phyloP scores from a whole-genome alignment of 2,888 invertebrate genomes.

The Ethmia dodecea region DNA sequence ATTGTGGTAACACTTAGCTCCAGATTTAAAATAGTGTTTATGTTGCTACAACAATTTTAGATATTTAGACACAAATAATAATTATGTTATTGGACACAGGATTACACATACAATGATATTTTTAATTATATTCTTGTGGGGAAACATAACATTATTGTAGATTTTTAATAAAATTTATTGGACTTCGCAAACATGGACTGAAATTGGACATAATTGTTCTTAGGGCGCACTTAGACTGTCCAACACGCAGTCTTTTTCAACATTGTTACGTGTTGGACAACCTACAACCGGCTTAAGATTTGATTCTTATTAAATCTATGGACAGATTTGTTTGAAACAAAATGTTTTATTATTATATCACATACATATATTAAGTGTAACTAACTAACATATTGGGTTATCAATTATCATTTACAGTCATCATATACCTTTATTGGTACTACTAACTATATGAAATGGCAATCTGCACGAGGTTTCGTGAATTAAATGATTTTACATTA shows the following conservation, averaged over 20 bases:
- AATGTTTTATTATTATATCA: constrained; percentile 48
- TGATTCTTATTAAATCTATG: constrained; percentile 27
- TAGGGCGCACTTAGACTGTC: too few relatives aligned
- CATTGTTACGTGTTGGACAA: too few relatives aligned
- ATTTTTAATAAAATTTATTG: constrained; percentile 10
- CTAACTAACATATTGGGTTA: constrained; percentile 10
- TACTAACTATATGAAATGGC: constrained; percentile 14
- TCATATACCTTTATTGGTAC: constrained; percentile 8
- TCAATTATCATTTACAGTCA: constrained; percentile 1
- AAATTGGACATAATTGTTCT: constrained; percentile 16
- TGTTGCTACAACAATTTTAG: too few relatives aligned
- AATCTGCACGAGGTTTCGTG: constrained; percentile 3
- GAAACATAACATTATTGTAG: constrained; percentile 10
- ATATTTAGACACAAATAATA: constrained; percentile 1
- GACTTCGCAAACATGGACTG: constrained; percentile 6
- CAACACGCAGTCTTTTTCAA: too few relatives aligned
- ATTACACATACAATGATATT: neutral
- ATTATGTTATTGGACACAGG: constrained; percentile 1
- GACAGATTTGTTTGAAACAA: constrained; percentile 60
- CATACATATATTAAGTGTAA: constrained; percentile 34
- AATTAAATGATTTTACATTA: too few relatives aligned
- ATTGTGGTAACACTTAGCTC: constrained; percentile 8
- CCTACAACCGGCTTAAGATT: constrained; percentile 21
- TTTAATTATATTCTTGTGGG: neutral
- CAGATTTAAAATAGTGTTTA: constrained; percentile 1